Conservation (phyloP, 2,113 vertebrate genomes). For the Ctenomys sociabilis region DNA sequence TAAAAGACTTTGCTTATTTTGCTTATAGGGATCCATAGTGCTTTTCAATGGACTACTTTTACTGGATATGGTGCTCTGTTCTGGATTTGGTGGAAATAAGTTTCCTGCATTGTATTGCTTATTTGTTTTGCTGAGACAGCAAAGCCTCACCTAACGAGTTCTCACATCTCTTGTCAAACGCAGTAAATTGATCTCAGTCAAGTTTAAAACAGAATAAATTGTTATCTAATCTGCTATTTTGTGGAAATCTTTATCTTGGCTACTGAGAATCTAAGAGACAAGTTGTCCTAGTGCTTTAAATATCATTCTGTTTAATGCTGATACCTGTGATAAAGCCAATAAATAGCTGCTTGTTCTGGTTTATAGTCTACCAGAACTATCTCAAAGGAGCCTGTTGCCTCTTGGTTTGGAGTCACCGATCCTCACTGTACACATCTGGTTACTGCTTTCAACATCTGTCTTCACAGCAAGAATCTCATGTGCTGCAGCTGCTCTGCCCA, state of each 20-base stretch:
- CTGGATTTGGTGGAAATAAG: not conserved
- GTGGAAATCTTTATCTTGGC: slow-evolving; percentile 27
- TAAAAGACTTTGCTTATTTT: slow-evolving; percentile 31
- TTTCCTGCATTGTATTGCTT: slow-evolving; percentile 9
- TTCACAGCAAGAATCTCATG: not conserved
- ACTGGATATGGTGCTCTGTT: not conserved
- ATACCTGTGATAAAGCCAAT: not conserved
- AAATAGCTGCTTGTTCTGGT: slow-evolving; percentile 1
- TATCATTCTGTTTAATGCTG: slow-evolving; percentile 33
- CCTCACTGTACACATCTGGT: not conserved
- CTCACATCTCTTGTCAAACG: not conserved
- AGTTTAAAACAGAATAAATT: slow-evolving; percentile 43
- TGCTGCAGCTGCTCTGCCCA: not conserved
- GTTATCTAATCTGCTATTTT: slow-evolving; percentile 26
- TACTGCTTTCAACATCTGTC: not conserved
- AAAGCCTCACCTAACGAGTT: not conserved
- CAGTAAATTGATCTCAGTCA: not conserved
- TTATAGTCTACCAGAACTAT: not conserved
- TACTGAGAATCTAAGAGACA: slow-evolving; percentile 13
- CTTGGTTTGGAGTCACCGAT: not conserved
- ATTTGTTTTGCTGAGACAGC: not conserved
- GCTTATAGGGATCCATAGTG: not conserved
- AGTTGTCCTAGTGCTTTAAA: not conserved
- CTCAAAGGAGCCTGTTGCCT: not conserved
- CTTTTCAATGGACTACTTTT: not conserved